These are phyloP conservation scores for Cuculus canorus DNA, from an alignment of 2,797 vertebrate genomes.

Conservation along the genomic window DNA sequence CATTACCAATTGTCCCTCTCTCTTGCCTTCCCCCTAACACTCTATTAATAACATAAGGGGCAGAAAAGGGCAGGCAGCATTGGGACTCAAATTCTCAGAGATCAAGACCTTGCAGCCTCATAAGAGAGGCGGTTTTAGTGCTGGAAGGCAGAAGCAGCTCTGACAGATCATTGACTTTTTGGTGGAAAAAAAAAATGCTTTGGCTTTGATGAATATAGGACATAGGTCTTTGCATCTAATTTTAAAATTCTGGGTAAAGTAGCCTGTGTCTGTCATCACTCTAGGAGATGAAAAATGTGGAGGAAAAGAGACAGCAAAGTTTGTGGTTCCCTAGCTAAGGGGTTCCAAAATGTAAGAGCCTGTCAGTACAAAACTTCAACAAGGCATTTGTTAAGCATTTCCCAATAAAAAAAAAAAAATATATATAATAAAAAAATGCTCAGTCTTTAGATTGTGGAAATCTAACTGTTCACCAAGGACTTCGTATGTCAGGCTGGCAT, in stretches of 20 bases:
- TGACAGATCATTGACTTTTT: neutral
- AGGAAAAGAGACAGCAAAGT: neutral
- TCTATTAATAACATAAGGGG: neutral
- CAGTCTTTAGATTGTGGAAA: neutral
- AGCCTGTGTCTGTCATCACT: neutral
- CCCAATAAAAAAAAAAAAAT: neutral
- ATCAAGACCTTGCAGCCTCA: neutral
- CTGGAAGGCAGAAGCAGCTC: conserved; percentile 4
- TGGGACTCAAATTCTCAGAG: neutral
- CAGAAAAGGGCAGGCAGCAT: neutral
- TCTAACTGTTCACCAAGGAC: neutral
- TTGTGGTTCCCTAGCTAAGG: neutral
- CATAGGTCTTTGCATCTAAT: conserved; percentile 1
- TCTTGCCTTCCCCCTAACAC: neutral
- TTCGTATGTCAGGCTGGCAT: neutral
- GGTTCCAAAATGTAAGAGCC: neutral
- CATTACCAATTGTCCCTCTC: neutral
- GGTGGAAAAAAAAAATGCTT: neutral
- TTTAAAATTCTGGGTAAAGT: conserved; percentile 52
- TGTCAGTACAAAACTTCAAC: neutral
- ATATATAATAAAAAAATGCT: neutral
- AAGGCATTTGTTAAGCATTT: conserved; percentile 7
- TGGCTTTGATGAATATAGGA: neutral
- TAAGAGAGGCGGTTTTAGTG: neutral
- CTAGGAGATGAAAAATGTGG: conserved; percentile 3